Percentiles rank a stretch among this genome's conserved stretches.
Evolutionary conservation across 2,888 invertebrate genomes (phyloP).

Genomic region (Plutella xylostella): DNA sequence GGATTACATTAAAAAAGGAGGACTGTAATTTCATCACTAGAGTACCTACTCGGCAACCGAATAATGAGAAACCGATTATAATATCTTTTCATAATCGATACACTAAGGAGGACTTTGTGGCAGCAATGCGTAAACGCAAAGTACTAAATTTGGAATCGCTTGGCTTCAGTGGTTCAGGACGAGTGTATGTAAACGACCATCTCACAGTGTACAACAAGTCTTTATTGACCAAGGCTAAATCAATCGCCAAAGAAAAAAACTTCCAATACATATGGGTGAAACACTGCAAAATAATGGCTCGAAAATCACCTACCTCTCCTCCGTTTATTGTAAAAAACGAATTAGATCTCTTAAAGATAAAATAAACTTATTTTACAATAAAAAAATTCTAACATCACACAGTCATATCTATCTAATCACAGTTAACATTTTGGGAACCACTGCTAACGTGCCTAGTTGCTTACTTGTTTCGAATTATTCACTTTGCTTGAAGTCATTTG

Average conservation of each 20-base stretch:
- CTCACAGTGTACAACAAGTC: neutral
- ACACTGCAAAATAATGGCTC: slow-evolving; percentile 15
- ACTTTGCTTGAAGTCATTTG: too few relatives aligned
- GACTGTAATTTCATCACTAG: neutral
- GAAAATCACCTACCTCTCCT: neutral
- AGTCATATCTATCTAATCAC: too few relatives aligned
- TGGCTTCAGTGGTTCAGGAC: neutral
- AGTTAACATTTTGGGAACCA: neutral
- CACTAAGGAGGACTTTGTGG: slow-evolving; percentile 2
- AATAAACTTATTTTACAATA: neutral
- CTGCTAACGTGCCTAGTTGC: neutral
- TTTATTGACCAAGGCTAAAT: neutral
- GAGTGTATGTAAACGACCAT: neutral
- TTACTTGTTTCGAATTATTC: too few relatives aligned
- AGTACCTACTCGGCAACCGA: neutral
- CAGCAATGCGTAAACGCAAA: neutral
- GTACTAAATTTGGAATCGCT: neutral
- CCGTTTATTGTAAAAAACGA: neutral
- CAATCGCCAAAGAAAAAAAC: neutral
- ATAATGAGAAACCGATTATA: neutral
- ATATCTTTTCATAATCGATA: neutral
- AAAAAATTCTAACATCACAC: too few relatives aligned
- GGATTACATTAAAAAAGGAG: neutral
- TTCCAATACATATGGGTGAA: slow-evolving; percentile 12
- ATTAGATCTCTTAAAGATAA: neutral